Evolutionary conservation across 2,113 vertebrate genomes (phyloP).

Genomic region (Gallinago paraguaiae): DNA sequence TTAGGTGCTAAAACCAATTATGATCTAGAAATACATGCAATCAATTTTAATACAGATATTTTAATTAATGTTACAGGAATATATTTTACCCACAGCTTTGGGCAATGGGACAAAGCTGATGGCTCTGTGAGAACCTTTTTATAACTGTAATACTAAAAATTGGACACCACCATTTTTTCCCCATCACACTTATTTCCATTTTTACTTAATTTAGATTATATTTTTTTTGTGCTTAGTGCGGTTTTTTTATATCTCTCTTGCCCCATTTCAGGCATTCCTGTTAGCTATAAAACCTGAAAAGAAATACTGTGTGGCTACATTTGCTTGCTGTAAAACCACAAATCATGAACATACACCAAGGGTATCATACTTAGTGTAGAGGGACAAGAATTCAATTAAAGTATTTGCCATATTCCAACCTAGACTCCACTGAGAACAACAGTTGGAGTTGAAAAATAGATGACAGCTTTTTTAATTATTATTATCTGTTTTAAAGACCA

Average conservation of each 20-base stretch:
- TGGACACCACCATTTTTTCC: not conserved
- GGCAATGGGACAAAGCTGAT: not conserved
- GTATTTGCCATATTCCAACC: slow-evolving; percentile 29
- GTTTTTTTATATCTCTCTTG: not conserved
- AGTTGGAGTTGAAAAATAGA: not conserved
- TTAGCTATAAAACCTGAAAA: slow-evolving; percentile 35
- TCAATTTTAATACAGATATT: not conserved
- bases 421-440: slow-evolving; percentile 21
- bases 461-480: slow-evolving; percentile 29
- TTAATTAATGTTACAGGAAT: not conserved
- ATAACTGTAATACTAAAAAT: not conserved
- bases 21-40: not conserved
- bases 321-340: not conserved
- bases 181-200: not conserved
- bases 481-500: slow-evolving; percentile 21
- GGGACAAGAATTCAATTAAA: slow-evolving; percentile 27
- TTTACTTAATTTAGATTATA: not conserved
- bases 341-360: slow-evolving; percentile 3
- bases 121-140: not conserved
- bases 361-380: not conserved
- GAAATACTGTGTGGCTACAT: slow-evolving; percentile 19
- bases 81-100: not conserved
- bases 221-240: not conserved
- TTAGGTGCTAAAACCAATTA: not conserved
- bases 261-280: slow-evolving; percentile 9